Conservation (phyloP, 2,888 invertebrate genomes). For the Campaea margaritaria region DNA sequence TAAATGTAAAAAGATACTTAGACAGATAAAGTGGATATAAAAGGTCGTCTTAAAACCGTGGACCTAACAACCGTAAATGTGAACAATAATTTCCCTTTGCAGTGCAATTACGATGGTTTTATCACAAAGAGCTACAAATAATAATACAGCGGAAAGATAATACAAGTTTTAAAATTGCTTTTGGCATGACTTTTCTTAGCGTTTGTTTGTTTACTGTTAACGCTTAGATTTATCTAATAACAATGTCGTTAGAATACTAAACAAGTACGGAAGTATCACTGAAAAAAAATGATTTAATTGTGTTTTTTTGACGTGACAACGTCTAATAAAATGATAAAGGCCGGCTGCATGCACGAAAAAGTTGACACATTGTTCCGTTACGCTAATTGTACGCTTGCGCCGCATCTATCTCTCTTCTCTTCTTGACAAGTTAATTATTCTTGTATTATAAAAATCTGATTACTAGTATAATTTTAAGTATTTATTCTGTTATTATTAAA, state of each 20-base stretch:
- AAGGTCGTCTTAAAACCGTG: background rate
- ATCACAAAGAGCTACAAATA: slow-evolving; percentile 29
- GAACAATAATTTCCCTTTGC: slow-evolving; percentile 15
- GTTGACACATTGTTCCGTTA: too few relatives aligned
- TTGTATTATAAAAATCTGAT: too few relatives aligned
- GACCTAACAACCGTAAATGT: slow-evolving; percentile 2
- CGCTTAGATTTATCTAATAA: slow-evolving; percentile 11
- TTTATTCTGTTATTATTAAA: too few relatives aligned
- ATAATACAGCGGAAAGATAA: slow-evolving; percentile 10
- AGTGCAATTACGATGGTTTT: slow-evolving; percentile 19
- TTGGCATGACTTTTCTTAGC: slow-evolving; percentile 22
- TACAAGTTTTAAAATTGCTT: slow-evolving; percentile 30
- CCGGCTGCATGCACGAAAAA: too few relatives aligned
- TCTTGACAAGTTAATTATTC: too few relatives aligned
- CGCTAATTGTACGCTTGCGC: too few relatives aligned
- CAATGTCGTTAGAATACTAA: slow-evolving; percentile 1
- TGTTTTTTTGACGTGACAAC: too few relatives aligned
- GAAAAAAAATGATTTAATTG: background rate
- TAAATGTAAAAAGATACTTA: too few relatives aligned
- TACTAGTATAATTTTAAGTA: too few relatives aligned
- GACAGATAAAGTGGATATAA: too few relatives aligned
- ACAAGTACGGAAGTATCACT: background rate
- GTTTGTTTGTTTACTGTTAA: slow-evolving; percentile 15
- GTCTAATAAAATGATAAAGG: too few relatives aligned
- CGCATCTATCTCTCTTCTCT: too few relatives aligned